Base-by-base conservation (phyloP, 2,113 vertebrate genomes). In the Neogobius melanostomus region DNA sequence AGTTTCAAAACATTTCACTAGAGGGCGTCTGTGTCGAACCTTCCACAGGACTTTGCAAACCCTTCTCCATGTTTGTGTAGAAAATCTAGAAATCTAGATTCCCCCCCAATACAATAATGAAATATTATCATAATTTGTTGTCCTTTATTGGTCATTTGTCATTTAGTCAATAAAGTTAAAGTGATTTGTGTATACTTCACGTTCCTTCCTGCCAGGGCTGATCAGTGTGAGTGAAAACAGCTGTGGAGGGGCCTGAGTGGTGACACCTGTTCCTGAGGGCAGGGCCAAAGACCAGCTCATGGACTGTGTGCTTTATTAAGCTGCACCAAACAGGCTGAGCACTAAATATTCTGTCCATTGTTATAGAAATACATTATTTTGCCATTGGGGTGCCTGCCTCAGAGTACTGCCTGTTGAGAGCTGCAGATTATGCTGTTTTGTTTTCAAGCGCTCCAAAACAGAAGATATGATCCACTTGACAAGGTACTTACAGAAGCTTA, bases 401-500 rank as follows among this genome's bases (percentile, higher is more conserved):
- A 45, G 16, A 46, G n/a, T 21, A 16, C 17, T 44, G 42, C 42
- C 49, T 61, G 42, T 44, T 8, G 5, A n/a, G 59, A 45, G 43
- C 36, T 44, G 59, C 59, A 61, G 42, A 44, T 8, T 12, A 12
- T 8, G 42, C 14, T 61, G 59, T 61, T 61, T n/a, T 11, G 21
- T 28, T 64, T 16, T 11, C 8, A 52, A 28, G 28, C 17, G 57
- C 28, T 43, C 48, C 44, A 11, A 50, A 43, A 78, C 78, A 75
- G 36, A n/a, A 14, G 8, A 60, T 63, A 46, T 62, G 50, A 14
- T 66, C 11, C 54, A 59, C 1, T 9, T 82, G 15, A 16, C 5
- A 50, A 72, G 80, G 80, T 78, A 47, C 5, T 10, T 45, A 8
- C 10, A 43, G 28, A 36, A 36, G 28, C 28, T 36, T 48, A 10